Base-by-base conservation (phyloP, 2,113 vertebrate genomes). In the Brachyhypopomus gauderio region DNA sequence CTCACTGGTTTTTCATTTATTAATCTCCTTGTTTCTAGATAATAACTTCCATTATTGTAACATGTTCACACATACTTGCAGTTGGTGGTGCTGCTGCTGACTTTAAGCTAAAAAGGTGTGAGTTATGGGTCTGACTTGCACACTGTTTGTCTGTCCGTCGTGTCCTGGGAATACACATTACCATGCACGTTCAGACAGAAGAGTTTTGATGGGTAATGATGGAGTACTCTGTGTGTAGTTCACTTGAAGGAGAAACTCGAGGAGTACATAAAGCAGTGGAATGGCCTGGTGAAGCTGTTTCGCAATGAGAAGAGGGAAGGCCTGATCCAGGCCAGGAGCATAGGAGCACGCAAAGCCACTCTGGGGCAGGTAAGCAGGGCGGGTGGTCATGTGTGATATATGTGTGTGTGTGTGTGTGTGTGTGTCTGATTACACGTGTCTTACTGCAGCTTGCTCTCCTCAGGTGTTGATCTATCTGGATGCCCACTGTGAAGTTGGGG, bases 401-500 rank as follows among this genome's bases (percentile, higher is more conserved):
- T 45, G 22, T 80, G 9, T 27, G 20, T 41, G 4, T 64, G 20
- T 16, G 14, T 22, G n/a, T 36, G n/a, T 62, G 17, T 25, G n/a
- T 66, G 9, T 52, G 22, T 19, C 2, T 71, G n/a, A 48, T 71
- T 70, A 20, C 38, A 71, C 0, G 4, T 27, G 2, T 48, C 14
- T 17, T 30, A 52, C 45, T 14, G 45, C 17, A 45, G 3, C 69
- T 45, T 22, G 6, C 60, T 20, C 22, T 66, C 17, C 63, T 6
- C 89, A 99, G 98, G 98, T 99, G 88, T 91, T 99, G 84, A 92
- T 99, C 90, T 99, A 99, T 90, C 93, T 99, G 79, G 98, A 99
- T 90, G 98, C 98, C 85, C 98, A 99, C 84, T 99, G 98, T 91
- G 98, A 99, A 89, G 98, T 99, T 88, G 95, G 94, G 78, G 87